phyloP scores from a whole-genome alignment of 2,113 vertebrate species.

The Platanista minor region DNA sequence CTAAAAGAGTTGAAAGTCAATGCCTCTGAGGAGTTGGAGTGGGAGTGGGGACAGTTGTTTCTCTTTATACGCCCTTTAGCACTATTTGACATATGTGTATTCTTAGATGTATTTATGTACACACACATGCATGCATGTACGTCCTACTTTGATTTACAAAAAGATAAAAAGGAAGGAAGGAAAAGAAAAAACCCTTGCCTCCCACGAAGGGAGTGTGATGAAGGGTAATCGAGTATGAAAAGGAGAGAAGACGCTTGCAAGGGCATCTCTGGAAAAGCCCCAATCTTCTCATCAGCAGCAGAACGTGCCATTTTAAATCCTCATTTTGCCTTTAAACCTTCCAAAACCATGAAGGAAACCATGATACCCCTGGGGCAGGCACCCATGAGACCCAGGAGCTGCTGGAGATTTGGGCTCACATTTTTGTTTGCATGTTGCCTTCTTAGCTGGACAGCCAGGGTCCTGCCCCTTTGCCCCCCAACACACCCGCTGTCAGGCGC shows the following conservation, averaged over 20 bases:
- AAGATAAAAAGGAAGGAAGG: neutral
- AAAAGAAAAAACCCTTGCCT: too few species aligned
- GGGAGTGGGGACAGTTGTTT: neutral
- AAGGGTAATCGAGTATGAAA: accelerated
- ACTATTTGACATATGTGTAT: accelerated
- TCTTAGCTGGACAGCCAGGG: neutral
- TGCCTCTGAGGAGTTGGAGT: accelerated
- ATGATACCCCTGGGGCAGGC: accelerated
- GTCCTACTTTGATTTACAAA: neutral
- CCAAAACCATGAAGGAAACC: neutral
- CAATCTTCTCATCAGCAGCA: accelerated
- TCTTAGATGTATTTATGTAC: neutral
- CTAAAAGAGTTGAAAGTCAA: neutral
- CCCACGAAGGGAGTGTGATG: accelerated
- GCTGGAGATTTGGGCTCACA: accelerated
- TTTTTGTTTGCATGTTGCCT: accelerated
- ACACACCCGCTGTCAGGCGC: neutral
- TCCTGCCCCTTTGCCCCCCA: neutral
- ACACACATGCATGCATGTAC: accelerated
- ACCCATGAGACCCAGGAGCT: neutral
- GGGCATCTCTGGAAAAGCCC: neutral
- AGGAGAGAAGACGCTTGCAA: accelerated
- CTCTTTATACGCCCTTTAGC: accelerated
- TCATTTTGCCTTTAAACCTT: neutral
- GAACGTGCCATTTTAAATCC: too few species aligned